These are phyloP conservation scores for Aspidiotus destructor DNA, from an alignment of 2,888 invertebrate genomes.

Conservation along the genomic window DNA sequence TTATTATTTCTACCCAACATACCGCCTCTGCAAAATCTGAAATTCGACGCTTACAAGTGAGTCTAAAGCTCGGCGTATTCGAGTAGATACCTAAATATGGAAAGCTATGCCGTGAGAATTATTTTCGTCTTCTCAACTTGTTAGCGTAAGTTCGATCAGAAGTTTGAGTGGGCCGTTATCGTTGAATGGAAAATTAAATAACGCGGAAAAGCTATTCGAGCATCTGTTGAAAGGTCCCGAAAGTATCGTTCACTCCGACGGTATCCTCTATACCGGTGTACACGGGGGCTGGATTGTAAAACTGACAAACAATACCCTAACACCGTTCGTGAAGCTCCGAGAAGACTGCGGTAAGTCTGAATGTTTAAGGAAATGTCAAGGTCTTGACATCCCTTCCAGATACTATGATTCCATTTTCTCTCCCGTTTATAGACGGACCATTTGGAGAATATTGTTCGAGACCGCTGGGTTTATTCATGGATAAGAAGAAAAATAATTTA, in stretches of 20 bases:
- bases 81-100: too few species aligned
- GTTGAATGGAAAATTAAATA: slow-evolving; percentile 55
- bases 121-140: slow-evolving; percentile 9
- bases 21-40: neutral
- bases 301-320: slow-evolving; percentile 58
- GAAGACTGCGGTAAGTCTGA: slow-evolving; percentile 59
- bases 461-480: slow-evolving; percentile 79
- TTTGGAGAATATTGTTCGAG: slow-evolving; percentile 81
- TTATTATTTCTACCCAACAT: neutral
- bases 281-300: slow-evolving; percentile 71
- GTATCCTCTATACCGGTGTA: slow-evolving; percentile 69
- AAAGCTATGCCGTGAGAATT: neutral
- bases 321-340: slow-evolving; percentile 66
- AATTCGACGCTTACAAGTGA: slow-evolving; percentile 3
- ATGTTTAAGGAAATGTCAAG: too few species aligned
- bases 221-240: slow-evolving; percentile 71
- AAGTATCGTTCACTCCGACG: slow-evolving; percentile 60
- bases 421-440: slow-evolving; percentile 50
- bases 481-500: slow-evolving; percentile 54
- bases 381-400: too few species aligned
- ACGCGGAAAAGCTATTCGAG: slow-evolving; percentile 57
- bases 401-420: too few species aligned
- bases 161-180: slow-evolving; percentile 46
- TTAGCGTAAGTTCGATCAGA: too few species aligned
- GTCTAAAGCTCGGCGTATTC: neutral